Percentiles rank a stretch among this genome's conserved stretches.
Conservation (phyloP, 2,888 invertebrate species). For the Campoplex nolae region DNA sequence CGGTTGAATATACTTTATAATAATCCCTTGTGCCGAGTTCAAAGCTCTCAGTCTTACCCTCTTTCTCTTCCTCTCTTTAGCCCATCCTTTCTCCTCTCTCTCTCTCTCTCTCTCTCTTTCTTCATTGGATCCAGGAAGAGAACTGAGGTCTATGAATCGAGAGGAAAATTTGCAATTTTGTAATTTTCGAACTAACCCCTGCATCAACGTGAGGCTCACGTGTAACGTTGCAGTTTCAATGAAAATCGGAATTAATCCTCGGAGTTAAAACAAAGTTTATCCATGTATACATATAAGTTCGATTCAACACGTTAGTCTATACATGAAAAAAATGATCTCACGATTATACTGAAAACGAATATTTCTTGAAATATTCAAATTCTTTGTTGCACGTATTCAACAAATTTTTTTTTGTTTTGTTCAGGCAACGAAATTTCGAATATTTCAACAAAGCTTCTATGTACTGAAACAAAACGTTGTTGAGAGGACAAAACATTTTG, state of each 20-base stretch:
- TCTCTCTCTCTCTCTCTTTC: conserved; percentile 16
- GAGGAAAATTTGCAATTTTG: conserved; percentile 56
- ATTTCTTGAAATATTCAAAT: too few species aligned
- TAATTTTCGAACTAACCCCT: conserved; percentile 54
- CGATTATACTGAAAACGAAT: not conserved
- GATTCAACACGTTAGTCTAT: conserved; percentile 1
- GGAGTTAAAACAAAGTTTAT: conserved; percentile 37
- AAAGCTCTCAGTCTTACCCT: conserved; percentile 29
- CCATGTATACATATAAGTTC: conserved; percentile 15
- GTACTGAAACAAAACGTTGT: too few species aligned
- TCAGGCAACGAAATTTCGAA: too few species aligned
- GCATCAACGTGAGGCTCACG: conserved; percentile 32
- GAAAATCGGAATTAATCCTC: conserved; percentile 60
- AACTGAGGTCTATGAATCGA: conserved; percentile 44
- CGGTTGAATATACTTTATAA: conserved; percentile 53
- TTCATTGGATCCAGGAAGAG: conserved; percentile 4
- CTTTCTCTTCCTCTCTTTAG: not conserved
- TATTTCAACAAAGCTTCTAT: too few species aligned
- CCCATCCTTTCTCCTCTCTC: conserved; percentile 17
- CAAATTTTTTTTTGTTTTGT: too few species aligned
- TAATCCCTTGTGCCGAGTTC: conserved; percentile 53
- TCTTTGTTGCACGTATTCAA: too few species aligned
- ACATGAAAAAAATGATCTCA: conserved; percentile 7
- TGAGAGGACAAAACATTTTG: too few species aligned
- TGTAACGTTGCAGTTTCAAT: conserved; percentile 37